Conservation (phyloP, 2,113 vertebrate species). For the Pseudorasbora parva region DNA sequence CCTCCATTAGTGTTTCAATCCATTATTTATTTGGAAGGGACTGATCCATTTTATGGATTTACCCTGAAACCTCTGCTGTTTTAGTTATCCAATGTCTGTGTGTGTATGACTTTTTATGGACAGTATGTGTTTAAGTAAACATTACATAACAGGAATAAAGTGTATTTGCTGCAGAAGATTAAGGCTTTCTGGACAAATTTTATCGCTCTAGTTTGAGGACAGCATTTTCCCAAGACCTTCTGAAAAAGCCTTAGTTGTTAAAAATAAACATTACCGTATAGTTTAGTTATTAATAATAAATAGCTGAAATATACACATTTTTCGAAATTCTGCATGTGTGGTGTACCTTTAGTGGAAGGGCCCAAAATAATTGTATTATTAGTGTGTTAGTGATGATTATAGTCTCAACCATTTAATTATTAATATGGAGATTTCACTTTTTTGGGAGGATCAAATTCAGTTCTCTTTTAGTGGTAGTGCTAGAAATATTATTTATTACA, state of each 20-base stretch:
- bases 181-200: not conserved
- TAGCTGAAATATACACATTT: not conserved
- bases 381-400: too few species aligned
- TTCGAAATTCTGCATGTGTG: not conserved
- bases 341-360: not conserved
- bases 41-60: conserved; percentile 71
- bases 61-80: conserved; percentile 41
- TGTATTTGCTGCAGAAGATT: not conserved
- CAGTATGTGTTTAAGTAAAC: not conserved
- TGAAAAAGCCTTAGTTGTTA: too few species aligned
- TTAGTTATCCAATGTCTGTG: not conserved
- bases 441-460: not conserved
- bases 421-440: not conserved
- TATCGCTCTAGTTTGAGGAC: too few species aligned
- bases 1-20: conserved; percentile 69
- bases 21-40: conserved; percentile 54
- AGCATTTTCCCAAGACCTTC: not conserved
- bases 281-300: not conserved
- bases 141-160: not conserved
- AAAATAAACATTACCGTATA: too few species aligned
- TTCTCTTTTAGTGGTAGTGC: not conserved
- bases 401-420: too few species aligned
- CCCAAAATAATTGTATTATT: not conserved
- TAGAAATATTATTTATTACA: not conserved
- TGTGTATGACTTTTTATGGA: conserved; percentile 15